phyloP scores from a whole-genome alignment of 2,113 vertebrate species.

The Phaethornis superciliosus region DNA sequence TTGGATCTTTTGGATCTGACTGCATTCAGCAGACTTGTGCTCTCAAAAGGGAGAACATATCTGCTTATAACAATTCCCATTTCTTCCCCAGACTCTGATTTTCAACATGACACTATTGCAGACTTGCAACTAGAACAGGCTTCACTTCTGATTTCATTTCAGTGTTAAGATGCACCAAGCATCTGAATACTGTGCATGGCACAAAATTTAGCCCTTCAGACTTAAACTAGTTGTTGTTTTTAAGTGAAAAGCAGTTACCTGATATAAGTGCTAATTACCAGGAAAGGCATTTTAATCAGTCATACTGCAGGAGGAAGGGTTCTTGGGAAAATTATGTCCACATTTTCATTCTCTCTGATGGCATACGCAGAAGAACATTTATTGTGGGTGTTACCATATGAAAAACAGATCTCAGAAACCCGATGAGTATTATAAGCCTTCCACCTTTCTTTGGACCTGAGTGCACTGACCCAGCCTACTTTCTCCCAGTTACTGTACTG shows the following conservation, averaged over 20 bases:
- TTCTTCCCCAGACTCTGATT: neutral
- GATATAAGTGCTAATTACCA: constrained; percentile 1
- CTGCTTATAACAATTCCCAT: neutral
- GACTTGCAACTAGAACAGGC: neutral
- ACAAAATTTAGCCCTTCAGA: neutral
- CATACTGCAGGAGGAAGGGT: neutral
- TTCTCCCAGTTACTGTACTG: neutral
- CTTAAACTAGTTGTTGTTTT: neutral
- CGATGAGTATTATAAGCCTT: neutral
- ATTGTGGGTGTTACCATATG: neutral
- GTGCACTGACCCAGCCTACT: neutral
- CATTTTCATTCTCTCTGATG: neutral
- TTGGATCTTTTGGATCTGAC: neutral
- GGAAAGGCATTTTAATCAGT: constrained; percentile 21
- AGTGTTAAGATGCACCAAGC: neutral
- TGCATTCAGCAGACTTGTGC: neutral
- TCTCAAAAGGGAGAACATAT: neutral
- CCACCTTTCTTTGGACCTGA: neutral
- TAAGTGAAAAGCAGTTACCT: constrained; percentile 15
- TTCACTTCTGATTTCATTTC: constrained; percentile 5
- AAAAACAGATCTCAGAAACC: neutral
- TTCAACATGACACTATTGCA: neutral
- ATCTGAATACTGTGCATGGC: neutral
- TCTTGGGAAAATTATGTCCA: neutral
- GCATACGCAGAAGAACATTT: neutral